Evolutionary conservation across 2,113 vertebrate genomes (phyloP).

Genomic region (Pluvianellus socialis): DNA sequence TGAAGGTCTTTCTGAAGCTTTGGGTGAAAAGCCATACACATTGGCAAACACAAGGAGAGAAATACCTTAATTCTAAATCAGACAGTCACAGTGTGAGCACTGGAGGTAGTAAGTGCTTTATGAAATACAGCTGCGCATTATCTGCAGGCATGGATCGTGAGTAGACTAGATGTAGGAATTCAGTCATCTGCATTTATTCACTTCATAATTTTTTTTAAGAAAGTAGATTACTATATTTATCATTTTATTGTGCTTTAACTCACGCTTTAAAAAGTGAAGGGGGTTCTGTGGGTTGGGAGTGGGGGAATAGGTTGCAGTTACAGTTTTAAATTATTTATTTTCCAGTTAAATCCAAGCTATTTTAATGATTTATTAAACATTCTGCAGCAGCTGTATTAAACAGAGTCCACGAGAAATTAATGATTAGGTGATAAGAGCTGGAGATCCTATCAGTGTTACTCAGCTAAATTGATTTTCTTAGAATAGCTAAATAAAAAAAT

Average conservation of each 20-base stretch:
- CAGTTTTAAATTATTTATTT: constrained; percentile 43
- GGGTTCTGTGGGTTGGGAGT: background rate
- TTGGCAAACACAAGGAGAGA: background rate
- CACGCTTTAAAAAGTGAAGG: constrained; percentile 4
- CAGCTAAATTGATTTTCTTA: constrained; percentile 35
- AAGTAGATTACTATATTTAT: background rate
- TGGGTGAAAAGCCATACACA: background rate
- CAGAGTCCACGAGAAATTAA: constrained; percentile 23
- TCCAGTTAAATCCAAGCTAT: constrained; percentile 20
- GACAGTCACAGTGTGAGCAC: background rate
- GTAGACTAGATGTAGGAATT: background rate
- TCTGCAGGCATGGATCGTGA: background rate
- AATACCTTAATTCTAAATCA: background rate
- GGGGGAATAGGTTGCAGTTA: background rate
- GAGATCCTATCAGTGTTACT: background rate
- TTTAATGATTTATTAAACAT: constrained; percentile 56
- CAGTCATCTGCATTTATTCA: background rate
- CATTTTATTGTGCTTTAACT: constrained; percentile 11
- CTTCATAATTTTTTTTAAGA: background rate
- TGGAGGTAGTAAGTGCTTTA: background rate
- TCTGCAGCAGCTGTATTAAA: constrained; percentile 7
- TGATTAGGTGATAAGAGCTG: background rate
- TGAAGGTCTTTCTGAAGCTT: background rate
- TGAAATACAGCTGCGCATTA: background rate
- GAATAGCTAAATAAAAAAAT: background rate